Evolutionary conservation across 2,797 vertebrate species (phyloP).

Genomic region (Percopsis omiscomaycus): DNA sequence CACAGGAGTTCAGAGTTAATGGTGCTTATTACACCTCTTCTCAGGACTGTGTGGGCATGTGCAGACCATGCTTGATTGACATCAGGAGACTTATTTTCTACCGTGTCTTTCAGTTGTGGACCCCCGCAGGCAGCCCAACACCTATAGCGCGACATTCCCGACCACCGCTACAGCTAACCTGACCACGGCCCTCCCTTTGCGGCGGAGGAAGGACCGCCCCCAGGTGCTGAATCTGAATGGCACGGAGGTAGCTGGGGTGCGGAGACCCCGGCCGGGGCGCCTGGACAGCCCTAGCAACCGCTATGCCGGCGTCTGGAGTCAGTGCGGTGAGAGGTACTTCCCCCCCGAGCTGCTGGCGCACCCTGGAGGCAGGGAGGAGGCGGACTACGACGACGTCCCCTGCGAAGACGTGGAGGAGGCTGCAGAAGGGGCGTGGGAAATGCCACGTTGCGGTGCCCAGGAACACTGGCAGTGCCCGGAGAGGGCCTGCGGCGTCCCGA

Average conservation of each 20-base stretch:
- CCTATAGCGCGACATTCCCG: slow-evolving; percentile 38
- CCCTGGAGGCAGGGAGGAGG: slow-evolving; percentile 64
- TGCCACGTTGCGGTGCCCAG: background rate
- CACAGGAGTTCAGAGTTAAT: no score
- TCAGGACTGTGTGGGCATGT: no score
- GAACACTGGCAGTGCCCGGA: slow-evolving; percentile 42
- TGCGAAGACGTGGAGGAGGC: slow-evolving; percentile 77
- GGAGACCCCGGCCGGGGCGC: slow-evolving; percentile 84
- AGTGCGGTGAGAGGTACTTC: slow-evolving; percentile 88
- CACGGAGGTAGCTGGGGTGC: slow-evolving; percentile 77
- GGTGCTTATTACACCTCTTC: no score
- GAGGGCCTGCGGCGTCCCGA: slow-evolving; percentile 19
- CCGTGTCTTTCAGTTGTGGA: no score
- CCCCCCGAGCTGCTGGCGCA: slow-evolving; percentile 43
- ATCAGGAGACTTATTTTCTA: no score
- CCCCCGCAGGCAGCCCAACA: slow-evolving; percentile 8
- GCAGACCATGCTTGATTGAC: no score
- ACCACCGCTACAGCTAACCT: slow-evolving; percentile 22
- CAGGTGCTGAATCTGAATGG: slow-evolving; percentile 85
- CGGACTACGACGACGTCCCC: slow-evolving; percentile 88
- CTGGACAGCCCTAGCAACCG: slow-evolving; percentile 97
- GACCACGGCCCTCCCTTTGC: slow-evolving; percentile 68
- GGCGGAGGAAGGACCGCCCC: slow-evolving; percentile 88
- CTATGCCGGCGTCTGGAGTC: slow-evolving; percentile 96
- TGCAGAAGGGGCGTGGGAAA: slow-evolving; percentile 30